Percentiles rank a stretch among this genome's conserved stretches.
These are phyloP conservation scores for Dicyrtoma fusca DNA, from an alignment of 2,888 invertebrate genomes.

Conservation along the genomic window DNA sequence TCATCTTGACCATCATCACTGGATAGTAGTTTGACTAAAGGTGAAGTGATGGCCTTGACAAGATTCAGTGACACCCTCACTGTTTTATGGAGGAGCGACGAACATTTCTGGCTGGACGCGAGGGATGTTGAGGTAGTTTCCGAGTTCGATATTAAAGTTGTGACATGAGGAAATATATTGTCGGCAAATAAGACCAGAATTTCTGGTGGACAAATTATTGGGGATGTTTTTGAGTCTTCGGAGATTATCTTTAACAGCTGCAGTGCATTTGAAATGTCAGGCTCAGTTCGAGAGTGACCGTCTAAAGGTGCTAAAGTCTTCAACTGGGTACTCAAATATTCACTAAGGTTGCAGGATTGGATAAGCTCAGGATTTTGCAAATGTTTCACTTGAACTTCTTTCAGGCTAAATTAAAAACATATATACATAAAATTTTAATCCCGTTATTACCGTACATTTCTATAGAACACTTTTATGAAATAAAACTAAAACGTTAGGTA, in stretches of 20 bases:
- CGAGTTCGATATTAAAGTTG: slow-evolving; percentile 3
- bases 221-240: slow-evolving; percentile 7
- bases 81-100: slow-evolving; percentile 23
- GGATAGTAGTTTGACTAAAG: neutral
- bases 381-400: too few relatives aligned
- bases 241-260: slow-evolving; percentile 17
- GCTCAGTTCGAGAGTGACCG: too few relatives aligned
- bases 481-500: too few relatives aligned
- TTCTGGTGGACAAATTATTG: neutral
- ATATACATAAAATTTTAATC: too few relatives aligned
- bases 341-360: too few relatives aligned
- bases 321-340: too few relatives aligned
- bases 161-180: slow-evolving; percentile 7
- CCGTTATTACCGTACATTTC: too few relatives aligned
- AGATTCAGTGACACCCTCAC: slow-evolving; percentile 20
- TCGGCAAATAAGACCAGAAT: neutral
- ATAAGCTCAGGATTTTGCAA: too few relatives aligned
- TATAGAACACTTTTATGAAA: too few relatives aligned
- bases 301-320: too few relatives aligned
- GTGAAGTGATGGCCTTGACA: slow-evolving; percentile 5
- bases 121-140: neutral
- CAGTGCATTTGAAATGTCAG: slow-evolving; percentile 1
- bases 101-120: slow-evolving; percentile 18
- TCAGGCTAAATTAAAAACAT: too few relatives aligned
- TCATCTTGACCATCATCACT: neutral